Base-by-base conservation (phyloP, 1,140 invertebrate species). In the Polypedilum pembai region DNA sequence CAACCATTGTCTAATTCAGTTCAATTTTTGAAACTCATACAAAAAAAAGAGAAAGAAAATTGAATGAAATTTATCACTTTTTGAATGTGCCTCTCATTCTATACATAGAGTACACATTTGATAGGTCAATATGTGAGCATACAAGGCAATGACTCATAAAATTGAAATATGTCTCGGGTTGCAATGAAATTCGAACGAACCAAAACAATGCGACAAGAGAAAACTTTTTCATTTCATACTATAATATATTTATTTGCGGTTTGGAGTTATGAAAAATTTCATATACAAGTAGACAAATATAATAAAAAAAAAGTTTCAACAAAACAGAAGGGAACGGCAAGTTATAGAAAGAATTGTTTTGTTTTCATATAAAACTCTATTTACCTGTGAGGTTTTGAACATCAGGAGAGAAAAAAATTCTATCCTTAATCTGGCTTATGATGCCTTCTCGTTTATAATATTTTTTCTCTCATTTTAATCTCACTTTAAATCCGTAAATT, bases 31-130 rank as follows among this genome's bases (percentile, higher is more conserved):
- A n/a, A n/a, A n/a, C n/a, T n/a, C n/a, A n/a, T n/a, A n/a, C n/a
- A n/a, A n/a, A n/a, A n/a, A n/a, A n/a, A n/a, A 8, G 17, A 69
- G 8, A 7, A 8, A 21, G 65, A 20, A 69, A 20, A 20, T 20
- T 69, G 65, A 17, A 69, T 20, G 65, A 69, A 21, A 69, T 20
- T 69, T 69, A 69, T 69, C 65, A 69, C 65, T 18, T 69, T 69
- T 69, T 20, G 17, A 69, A 69, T 69, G 65, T 3, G n/a, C n/a
- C n/a, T n/a, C 20, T 20, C 18, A 20, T 66, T 66, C 18, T 66
- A 8, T 45, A n/a, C n/a, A n/a, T n/a, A n/a, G n/a, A 12, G 45
- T 12, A n/a, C 24, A 33, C 24, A 12, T 56, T 56, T 56, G 45
- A n/a, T 12, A 56, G 45, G 45, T 4, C 45, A 56, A 15, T n/a